phyloP scores from a whole-genome alignment of 2,888 invertebrate genomes.

The Agrochola circellaris region DNA sequence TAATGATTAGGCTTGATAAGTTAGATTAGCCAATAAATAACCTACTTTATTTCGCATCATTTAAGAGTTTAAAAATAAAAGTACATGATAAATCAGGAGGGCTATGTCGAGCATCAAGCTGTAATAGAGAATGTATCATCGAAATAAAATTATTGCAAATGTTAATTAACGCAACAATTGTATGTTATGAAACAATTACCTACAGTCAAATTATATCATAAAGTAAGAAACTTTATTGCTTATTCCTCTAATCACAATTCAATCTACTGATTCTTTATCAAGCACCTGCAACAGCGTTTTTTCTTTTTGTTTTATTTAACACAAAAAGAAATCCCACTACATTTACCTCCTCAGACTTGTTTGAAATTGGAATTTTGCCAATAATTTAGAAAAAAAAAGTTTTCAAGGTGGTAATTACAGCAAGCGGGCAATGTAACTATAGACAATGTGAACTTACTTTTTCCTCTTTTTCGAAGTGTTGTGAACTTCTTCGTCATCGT shows the following conservation, averaged over 20 bases:
- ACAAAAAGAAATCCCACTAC: constrained; percentile 22
- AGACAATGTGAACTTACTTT: constrained; percentile 75
- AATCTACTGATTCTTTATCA: constrained; percentile 14
- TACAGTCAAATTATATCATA: constrained; percentile 17
- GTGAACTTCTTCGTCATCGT: constrained; percentile 85
- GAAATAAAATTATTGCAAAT: constrained; percentile 14
- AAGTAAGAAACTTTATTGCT: constrained; percentile 9
- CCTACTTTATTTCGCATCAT: background rate
- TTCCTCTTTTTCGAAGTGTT: constrained; percentile 82
- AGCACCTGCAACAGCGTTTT: constrained; percentile 5
- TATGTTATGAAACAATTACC: constrained; percentile 6
- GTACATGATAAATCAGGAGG: constrained; percentile 10
- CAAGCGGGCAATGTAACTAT: constrained; percentile 18
- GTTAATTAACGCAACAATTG: constrained; percentile 4
- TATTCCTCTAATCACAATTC: constrained; percentile 6
- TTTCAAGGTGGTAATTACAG: constrained; percentile 15
- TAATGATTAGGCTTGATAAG: background rate
- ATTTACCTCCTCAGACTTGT: constrained; percentile 18
- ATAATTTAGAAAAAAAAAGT: constrained; percentile 17
- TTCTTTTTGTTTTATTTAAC: constrained; percentile 12
- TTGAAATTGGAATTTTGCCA: constrained; percentile 47
- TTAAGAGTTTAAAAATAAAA: background rate
- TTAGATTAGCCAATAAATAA: background rate
- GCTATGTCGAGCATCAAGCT: constrained; percentile 25
- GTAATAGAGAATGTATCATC: background rate